Evolutionary conservation across 2,888 invertebrate species (phyloP), one percentile per base, ranked within the genome.

Genomic region (Brenthis hecate): DNA sequence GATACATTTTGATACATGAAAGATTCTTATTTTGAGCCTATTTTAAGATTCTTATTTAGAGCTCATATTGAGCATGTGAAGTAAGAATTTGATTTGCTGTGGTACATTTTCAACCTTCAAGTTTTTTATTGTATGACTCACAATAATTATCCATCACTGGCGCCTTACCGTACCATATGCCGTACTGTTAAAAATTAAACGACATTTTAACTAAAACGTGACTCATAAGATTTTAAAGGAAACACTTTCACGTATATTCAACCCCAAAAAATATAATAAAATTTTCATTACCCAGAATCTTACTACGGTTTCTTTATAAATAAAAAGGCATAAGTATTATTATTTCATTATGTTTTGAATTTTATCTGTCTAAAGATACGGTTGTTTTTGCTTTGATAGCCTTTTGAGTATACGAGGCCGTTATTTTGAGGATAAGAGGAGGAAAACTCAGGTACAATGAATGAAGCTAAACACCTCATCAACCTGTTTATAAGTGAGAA

Each of bases 361-460:
- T 53, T 54, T 72, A 65, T 11, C 0, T 1, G 0, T 0, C 0
- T 0, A 0, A 4, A 0, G 2, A 19, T 56, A 64, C 48, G 43
- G 65, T 61, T 55, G 14, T 56, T 19, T 8, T 67, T 71, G 11
- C 36, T 6, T 32, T 63, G 55, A 32, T 5, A 1, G 6, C 13
- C 48, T 53, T 47, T 32, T 13, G n/a, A 23, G n/a, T 19, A n/a
- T 57, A 48, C n/a, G 62, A 63, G 13, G 43, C 58, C 54, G 19
- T 23, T 58, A 67, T 64, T 56, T 13, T 51, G 48, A 36, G 62
- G 47, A 23, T 23, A 16, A 1, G 1, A 75, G 61, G 73, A 75
- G 75, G 75, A 75, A 75, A 75, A 75, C 71, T 68, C 67, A 71
- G 58, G 32, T 48, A 58, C 58, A 55, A 60, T 70, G 70, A 70